Evolutionary conservation across 2,113 vertebrate genomes (phyloP), one percentile per base, ranked within the genome.

Genomic region (Alethe diademata): DNA sequence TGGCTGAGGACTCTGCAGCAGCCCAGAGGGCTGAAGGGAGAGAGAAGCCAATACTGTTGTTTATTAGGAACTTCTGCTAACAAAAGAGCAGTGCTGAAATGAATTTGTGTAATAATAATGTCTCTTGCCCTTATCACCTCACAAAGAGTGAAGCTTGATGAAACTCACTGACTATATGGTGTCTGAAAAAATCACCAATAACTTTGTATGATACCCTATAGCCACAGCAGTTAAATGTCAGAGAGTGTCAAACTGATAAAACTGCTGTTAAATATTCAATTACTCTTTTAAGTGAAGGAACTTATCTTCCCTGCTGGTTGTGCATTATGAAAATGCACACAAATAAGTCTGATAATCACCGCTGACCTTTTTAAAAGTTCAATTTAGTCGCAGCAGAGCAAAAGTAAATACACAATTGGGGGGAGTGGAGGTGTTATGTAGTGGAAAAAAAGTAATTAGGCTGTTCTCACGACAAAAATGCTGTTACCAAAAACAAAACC

Each of bases 81-180:
- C 5, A 58, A n/a, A 25, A 79, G 7, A 56, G 5, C 53, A 54
- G 23, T 23, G 28, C 40, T 60, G 43, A 64, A 36, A 58, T 38
- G 4, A 57, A 60, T n/a, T 14, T 38, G 12, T 17, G 5, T 3
- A 51, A 25, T 5, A 38, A 19, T 19, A 19, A 24, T 2, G 0
- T 12, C 29, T 64, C 48, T 64, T 47, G 17, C 11, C 24, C 40
- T 60, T 33, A 40, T 31, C 53, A 40, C 47, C 29, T 58, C 5
- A 2, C 5, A n/a, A 67, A 89, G 35, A 20, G 25, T 47, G 36
- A 56, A 20, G 12, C 69, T 25, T 1, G 4, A 35, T 7, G 3
- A 20, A 83, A 36, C 26, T 33, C 36, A 48, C 29, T 51, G 57
- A 61, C 28, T 67, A 54, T 8, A 14, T 0, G 0, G 4, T 4